Conservation (phyloP, 2,113 vertebrate species). For the Nesospiza acunhae region DNA sequence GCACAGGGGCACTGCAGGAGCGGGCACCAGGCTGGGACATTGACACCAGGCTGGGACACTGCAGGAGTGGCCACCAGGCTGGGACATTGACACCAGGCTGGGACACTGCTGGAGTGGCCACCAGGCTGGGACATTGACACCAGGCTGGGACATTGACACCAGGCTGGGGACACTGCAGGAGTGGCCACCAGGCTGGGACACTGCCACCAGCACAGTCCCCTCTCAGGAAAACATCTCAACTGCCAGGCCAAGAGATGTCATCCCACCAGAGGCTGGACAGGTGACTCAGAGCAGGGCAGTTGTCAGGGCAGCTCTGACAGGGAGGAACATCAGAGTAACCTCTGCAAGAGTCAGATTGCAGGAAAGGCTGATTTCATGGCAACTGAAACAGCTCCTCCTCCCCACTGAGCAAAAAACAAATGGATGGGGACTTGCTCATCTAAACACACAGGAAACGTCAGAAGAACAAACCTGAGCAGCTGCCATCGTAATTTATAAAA, state of each 20-base stretch:
- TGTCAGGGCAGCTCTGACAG: neutral
- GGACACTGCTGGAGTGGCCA: no score
- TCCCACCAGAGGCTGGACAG: neutral
- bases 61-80: no score
- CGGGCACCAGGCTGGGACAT: neutral
- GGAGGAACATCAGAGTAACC: constrained; percentile 12
- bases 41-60: no score
- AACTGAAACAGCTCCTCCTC: neutral
- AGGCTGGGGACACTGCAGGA: neutral
- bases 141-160: neutral
- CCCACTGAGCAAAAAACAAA: neutral
- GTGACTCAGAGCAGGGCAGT: neutral
- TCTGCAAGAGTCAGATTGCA: neutral
- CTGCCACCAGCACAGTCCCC: neutral
- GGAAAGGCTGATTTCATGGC: constrained; percentile 55
- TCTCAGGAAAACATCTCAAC: neutral
- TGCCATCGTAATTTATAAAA: constrained; percentile 1
- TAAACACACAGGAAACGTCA: neutral
- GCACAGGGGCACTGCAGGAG: neutral
- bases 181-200: neutral
- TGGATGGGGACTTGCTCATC: neutral
- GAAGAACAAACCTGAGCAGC: constrained; percentile 29
- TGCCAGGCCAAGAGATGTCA: neutral
- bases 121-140: no score
- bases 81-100: no score